A percentile compares a stretch with the other conserved stretches of the same genome.
Conservation (phyloP, 1,140 invertebrate species). For the Zaprionus nigranus region DNA sequence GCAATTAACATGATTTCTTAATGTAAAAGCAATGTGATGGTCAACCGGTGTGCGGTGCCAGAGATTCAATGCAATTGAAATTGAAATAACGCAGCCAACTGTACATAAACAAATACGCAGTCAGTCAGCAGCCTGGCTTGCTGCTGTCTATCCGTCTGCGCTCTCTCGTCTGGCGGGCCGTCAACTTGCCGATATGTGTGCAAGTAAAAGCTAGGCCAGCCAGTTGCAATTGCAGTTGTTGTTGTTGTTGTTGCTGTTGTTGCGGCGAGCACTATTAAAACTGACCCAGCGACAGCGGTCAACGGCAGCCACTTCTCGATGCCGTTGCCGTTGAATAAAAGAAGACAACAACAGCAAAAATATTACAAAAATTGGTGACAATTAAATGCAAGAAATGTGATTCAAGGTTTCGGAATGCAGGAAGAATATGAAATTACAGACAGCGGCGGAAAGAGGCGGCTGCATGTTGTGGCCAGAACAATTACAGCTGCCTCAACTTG, state of each 20-base stretch:
- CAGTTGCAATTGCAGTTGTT: conserved; percentile 20
- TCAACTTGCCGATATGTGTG: conserved; percentile 53
- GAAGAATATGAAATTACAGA: conserved; percentile 83
- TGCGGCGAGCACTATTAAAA: conserved; percentile 57
- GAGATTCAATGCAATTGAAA: conserved; percentile 48
- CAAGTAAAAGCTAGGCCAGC: conserved; percentile 67
- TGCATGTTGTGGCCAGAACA: conserved; percentile 60
- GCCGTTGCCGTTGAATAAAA: conserved; percentile 38
- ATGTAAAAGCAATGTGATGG: conserved; percentile 74
- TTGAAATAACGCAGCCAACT: conserved; percentile 40
- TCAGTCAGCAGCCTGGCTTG: neutral
- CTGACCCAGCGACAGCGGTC: conserved; percentile 74
- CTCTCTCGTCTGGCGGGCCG: conserved; percentile 55
- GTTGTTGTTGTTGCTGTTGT: conserved; percentile 13
- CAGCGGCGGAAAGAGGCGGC: conserved; percentile 33
- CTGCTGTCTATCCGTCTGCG: neutral
- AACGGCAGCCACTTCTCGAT: conserved; percentile 65
- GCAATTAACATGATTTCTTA: conserved; percentile 75
- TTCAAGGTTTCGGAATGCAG: conserved; percentile 84
- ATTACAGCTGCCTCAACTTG: conserved; percentile 60
- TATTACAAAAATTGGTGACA: conserved; percentile 56
- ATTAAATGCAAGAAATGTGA: conserved; percentile 83
- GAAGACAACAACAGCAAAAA: conserved; percentile 18
- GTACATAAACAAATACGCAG: conserved; percentile 50
- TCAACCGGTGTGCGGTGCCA: conserved; percentile 62